phyloP scores from a whole-genome alignment of 1,140 invertebrate species.

The Dermatophagoides farinae region DNA sequence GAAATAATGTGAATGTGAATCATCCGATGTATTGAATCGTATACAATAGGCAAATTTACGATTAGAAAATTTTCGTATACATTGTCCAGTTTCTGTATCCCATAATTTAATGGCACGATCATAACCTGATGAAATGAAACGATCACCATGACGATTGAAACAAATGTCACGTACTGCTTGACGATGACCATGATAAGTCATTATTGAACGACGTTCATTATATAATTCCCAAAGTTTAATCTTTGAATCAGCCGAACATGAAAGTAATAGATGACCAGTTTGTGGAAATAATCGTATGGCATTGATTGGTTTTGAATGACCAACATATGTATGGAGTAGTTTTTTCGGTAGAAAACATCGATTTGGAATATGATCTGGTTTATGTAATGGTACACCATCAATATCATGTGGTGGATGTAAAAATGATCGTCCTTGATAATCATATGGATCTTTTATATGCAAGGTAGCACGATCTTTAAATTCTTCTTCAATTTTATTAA shows the following conservation, averaged over 20 bases:
- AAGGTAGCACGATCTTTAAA: constrained; percentile 84
- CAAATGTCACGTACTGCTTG: constrained; percentile 89
- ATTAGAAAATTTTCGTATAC: constrained; percentile 73
- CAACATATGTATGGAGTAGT: constrained; percentile 86
- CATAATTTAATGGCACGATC: constrained; percentile 85
- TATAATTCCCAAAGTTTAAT: constrained; percentile 99
- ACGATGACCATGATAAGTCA: constrained; percentile 87
- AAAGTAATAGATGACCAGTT: constrained; percentile 81
- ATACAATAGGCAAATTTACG: constrained; percentile 90
- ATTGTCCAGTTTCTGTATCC: constrained; percentile 94
- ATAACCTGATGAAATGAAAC: constrained; percentile 76
- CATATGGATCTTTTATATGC: constrained; percentile 79
- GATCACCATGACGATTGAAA: constrained; percentile 80
- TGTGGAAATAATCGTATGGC: constrained; percentile 86
- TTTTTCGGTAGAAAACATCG: constrained; percentile 94
- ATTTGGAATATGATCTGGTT: constrained; percentile 70
- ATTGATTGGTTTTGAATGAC: constrained; percentile 90
- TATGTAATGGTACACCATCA: constrained; percentile 48
- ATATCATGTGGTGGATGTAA: constrained; percentile 83
- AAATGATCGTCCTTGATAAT: constrained; percentile 92
- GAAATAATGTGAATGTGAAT: constrained; percentile 90
- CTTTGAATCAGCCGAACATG: constrained; percentile 86
- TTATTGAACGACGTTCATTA: constrained; percentile 72
- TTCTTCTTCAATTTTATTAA: constrained; percentile 64
- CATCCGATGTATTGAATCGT: constrained; percentile 86